A percentile compares a stretch with the other conserved stretches of the same genome.
These are phyloP conservation scores for Panurus biarmicus DNA, from an alignment of 2,113 vertebrate species.

Conservation along the genomic window DNA sequence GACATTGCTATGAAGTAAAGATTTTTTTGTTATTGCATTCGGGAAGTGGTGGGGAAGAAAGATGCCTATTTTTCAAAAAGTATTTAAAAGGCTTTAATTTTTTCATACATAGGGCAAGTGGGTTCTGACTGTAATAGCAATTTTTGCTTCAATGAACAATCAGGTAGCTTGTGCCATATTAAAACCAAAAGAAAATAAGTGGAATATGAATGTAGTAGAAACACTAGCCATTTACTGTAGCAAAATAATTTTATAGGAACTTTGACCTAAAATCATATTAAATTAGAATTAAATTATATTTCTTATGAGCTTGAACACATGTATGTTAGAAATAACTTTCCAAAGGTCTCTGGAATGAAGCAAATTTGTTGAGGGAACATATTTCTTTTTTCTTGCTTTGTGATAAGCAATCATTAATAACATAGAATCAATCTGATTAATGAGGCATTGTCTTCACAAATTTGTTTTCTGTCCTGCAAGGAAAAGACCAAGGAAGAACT, in stretches of 20 bases:
- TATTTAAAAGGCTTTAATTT: background rate
- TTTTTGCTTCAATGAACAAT: background rate
- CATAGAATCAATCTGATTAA: constrained; percentile 58
- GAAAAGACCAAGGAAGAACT: background rate
- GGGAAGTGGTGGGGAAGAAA: background rate
- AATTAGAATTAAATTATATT: constrained; percentile 5
- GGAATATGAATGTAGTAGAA: background rate
- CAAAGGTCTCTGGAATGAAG: background rate
- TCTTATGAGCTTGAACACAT: background rate
- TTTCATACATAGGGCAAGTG: background rate
- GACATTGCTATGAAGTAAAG: background rate
- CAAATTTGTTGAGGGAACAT: background rate
- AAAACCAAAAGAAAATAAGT: background rate
- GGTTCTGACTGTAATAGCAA: background rate
- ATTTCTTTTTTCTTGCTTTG: constrained; percentile 1
- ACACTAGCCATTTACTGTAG: background rate
- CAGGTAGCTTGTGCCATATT: background rate
- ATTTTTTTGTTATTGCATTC: background rate
- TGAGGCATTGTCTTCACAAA: constrained; percentile 21
- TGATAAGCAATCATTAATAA: constrained; percentile 59
- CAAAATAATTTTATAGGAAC: background rate
- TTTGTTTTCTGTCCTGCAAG: constrained; percentile 28
- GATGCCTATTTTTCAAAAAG: background rate
- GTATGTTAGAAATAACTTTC: background rate
- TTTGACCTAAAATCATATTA: background rate